Percentiles rank a stretch among this genome's conserved stretches.
Evolutionary conservation across 2,113 vertebrate species (phyloP).

Genomic region (Sterrhoptilus dennistouni): DNA sequence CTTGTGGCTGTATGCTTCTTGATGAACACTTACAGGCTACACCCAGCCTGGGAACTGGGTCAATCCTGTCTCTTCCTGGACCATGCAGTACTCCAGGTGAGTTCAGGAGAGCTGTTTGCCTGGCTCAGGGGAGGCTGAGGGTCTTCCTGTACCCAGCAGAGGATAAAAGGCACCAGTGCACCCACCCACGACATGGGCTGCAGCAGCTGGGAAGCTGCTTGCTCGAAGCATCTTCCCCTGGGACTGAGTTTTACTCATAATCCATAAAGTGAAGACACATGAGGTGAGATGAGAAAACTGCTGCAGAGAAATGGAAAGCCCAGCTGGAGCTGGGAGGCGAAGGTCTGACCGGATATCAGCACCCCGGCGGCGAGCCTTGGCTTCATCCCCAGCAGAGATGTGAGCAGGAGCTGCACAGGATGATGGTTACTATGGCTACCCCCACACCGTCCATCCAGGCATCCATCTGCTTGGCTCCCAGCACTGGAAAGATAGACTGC

Average conservation of each 20-base stretch:
- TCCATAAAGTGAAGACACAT: neutral
- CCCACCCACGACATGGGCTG: neutral
- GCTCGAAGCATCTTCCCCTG: fast-evolving
- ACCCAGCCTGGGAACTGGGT: neutral
- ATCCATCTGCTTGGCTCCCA: slow-evolving; percentile 76
- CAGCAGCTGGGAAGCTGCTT: neutral
- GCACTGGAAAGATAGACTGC: slow-evolving; percentile 69
- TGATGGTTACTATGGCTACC: slow-evolving; percentile 78
- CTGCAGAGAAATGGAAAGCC: neutral
- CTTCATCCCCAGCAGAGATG: slow-evolving; percentile 61
- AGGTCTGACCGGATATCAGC: neutral
- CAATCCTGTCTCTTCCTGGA: neutral
- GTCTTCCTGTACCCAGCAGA: neutral
- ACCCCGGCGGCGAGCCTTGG: neutral
- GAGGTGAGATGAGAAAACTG: neutral
- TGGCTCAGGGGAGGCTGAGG: neutral
- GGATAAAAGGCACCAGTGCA: neutral
- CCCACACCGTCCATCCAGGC: slow-evolving; percentile 70
- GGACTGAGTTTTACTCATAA: neutral
- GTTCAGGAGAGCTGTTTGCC: neutral
- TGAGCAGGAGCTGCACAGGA: slow-evolving; percentile 61
- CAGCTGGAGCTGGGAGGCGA: neutral
- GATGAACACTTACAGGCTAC: fast-evolving
- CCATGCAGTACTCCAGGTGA: neutral
- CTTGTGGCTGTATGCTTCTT: neutral